Percentiles rank a stretch among this genome's conserved stretches.
phyloP scores from a whole-genome alignment of 2,888 invertebrate species.

The Mythimna vitellina region DNA sequence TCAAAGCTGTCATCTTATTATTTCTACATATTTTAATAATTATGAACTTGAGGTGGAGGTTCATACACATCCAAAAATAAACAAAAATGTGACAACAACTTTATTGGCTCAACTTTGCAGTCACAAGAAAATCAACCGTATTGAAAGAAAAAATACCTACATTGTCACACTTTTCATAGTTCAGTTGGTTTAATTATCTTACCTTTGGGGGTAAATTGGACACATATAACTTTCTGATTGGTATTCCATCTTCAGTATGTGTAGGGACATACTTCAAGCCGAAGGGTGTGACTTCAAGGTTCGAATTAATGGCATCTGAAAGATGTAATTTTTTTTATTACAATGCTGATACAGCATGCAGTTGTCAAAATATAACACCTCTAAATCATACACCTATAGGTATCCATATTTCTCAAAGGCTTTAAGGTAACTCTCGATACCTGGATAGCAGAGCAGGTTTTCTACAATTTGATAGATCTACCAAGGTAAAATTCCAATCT shows the following conservation, averaged over 20 bases:
- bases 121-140: not conserved
- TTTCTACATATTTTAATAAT: not conserved
- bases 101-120: not conserved
- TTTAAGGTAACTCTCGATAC: not conserved
- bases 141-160: conserved; percentile 5
- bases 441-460: conserved; percentile 12
- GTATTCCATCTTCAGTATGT: conserved; percentile 90
- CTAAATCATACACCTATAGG: not conserved
- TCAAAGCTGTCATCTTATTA: not conserved
- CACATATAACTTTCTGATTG: conserved; percentile 91
- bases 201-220: conserved; percentile 91
- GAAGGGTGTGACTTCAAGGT: conserved; percentile 74
- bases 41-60: not conserved
- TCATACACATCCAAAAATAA: not conserved
- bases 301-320: conserved; percentile 79
- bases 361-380: conserved; percentile 9
- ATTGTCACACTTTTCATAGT: not conserved
- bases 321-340: conserved; percentile 48
- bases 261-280: conserved; percentile 82
- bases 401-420: not conserved
- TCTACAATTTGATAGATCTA: conserved; percentile 5
- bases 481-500: conserved; percentile 13
- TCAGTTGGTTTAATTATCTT: conserved; percentile 57
- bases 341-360: not conserved
- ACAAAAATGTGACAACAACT: not conserved